Conservation (phyloP, 2,888 invertebrate genomes). For the Prionchulus punctatus region DNA sequence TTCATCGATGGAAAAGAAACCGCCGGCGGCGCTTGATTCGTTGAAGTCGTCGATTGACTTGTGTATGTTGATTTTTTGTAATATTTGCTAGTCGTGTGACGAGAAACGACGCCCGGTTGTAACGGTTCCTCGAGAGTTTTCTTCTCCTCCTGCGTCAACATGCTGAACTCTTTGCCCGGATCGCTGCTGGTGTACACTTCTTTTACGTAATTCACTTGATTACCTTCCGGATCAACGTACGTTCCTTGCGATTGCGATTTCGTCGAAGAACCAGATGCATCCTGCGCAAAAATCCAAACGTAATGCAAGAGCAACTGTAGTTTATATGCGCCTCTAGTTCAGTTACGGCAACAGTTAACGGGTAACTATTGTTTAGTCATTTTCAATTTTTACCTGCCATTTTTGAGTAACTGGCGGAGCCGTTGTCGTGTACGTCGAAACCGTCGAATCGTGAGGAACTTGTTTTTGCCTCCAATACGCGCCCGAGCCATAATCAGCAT, state of each 20-base stretch:
- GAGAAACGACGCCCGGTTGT: constrained; percentile 25
- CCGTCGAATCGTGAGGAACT: background rate
- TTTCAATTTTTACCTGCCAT: background rate
- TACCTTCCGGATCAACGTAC: constrained; percentile 22
- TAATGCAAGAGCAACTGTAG: no score
- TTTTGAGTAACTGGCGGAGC: background rate
- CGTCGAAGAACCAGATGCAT: constrained; percentile 5
- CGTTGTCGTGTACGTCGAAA: background rate
- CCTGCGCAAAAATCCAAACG: background rate
- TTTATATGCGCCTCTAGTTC: no score
- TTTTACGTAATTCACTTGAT: constrained; percentile 22
- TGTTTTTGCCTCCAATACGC: background rate
- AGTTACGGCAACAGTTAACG: no score
- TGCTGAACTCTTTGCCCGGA: constrained; percentile 21
- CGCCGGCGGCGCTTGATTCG: background rate
- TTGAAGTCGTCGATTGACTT: constrained; percentile 1
- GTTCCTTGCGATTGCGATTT: constrained; percentile 15
- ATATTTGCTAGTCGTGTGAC: constrained; percentile 28
- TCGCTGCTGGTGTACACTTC: constrained; percentile 23
- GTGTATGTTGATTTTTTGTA: constrained; percentile 30
- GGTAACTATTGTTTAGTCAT: no score
- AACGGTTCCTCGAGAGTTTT: constrained; percentile 23
- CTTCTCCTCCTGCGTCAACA: constrained; percentile 21
- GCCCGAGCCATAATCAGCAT: background rate
- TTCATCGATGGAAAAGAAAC: background rate